Evolutionary conservation across 2,888 invertebrate species (phyloP), one percentile per base, ranked within the genome.

Genomic region (Agonopterix heracliana): DNA sequence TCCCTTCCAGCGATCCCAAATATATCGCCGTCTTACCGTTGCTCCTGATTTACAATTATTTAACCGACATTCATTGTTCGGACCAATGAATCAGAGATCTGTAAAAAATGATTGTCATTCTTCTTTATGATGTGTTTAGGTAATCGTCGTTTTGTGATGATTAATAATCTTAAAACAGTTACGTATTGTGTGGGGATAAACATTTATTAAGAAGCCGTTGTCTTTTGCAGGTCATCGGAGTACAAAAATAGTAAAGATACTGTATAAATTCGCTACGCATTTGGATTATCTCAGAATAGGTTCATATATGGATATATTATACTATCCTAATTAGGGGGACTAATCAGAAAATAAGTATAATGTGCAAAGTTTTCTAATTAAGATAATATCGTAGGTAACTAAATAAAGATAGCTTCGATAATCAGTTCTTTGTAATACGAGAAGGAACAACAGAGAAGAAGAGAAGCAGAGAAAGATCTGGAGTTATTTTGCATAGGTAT

Each of bases 11-110:
- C 63, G 63, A 64, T 71, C 64, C 63, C 63, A 67, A 70, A 65
- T 57, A 57, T 59, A 54, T 63, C 66, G 65, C 60, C 60, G 61
- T 65, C 66, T 61, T 71, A 76, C 78, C 72, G 78, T 72, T 76
- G 70, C 58, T 60, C 64, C 61, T 64, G 66, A 66, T 68, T 66
- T 65, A 65, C 68, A 62, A 70, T 70, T 67, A 67, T 62, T 69
- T 66, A 56, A 59, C 57, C 59, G 68, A 66, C 60, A 68, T 64
- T 57, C 58, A 66, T 70, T 60, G 63, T 66, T 66, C 63, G 59
- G 64, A 56, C 57, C 59, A 60, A 60, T 68, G 61, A 71, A 55
- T 67, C 66, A 67, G 57, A 47, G 11, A 38, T 14, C 34, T 42
- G 35, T 46, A 41, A 54, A 48, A 54, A 53, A 54, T 52, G 53